Evolutionary conservation across 2,888 invertebrate species (phyloP), one percentile per base, ranked within the genome.

Genomic region (Eurytoma adleriae): DNA sequence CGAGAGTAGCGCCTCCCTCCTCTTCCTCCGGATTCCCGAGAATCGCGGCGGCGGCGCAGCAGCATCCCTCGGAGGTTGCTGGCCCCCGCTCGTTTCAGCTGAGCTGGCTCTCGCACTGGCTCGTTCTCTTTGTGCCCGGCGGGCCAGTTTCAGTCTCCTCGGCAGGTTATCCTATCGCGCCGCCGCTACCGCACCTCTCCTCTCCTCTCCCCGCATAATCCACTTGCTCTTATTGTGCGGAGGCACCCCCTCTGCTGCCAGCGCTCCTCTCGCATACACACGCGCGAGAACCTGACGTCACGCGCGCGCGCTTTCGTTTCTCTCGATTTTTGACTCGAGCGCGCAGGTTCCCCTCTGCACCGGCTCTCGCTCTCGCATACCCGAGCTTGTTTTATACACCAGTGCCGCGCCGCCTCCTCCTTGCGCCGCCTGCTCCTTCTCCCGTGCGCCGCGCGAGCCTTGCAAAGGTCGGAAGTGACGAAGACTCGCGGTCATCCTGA

Each of bases 71-170:
- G 56, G n/a, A 80, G 81, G 82, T 79, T 79, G 69, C 83, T 79
- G 81, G 80, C 72, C 81, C 68, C 80, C 78, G 79, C 70, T 74
- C 76, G 72, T 40, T 64, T 64, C 66, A 50, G 50, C 66, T 20
- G 66, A 40, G 54, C 48, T 61, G 54, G 13, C 54, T 54, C 54
- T 54, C 40, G 54, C 54, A n/a, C 52, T 79, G 56, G 73, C 67
- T 76, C 80, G 82, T 84, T 86, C 62, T 83, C 84, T 85, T 85
- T 85, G 83, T 84, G 84, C 83, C 80, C 77, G 80, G 77, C 80
- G 83, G 83, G 85, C 84, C 86, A 85, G 86, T 86, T 86, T 85
- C 84, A 85, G 84, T 81, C 85, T 83, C 84, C 81, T 75, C 79
- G 72, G 67, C 71, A 72, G 75, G 71, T 56, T 66, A 48, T 68